A percentile compares a stretch with the other conserved stretches of the same genome.
phyloP scores from a whole-genome alignment of 2,888 invertebrate genomes.

The Protophormia terraenovae region DNA sequence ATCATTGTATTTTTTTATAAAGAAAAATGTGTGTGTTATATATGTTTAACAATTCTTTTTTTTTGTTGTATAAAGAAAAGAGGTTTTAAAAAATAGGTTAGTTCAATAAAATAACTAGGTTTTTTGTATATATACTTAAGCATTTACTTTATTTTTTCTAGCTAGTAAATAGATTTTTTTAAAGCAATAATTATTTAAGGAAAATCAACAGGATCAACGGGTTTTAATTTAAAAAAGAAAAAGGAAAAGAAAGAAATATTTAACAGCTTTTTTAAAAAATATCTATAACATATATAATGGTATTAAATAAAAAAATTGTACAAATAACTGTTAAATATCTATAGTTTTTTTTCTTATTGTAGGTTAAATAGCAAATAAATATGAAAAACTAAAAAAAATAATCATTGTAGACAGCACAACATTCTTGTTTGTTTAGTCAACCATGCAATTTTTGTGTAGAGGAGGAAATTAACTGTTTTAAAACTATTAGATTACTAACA shows the following conservation, averaged over 20 bases:
- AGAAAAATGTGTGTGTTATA: not conserved
- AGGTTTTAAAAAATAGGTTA: conserved; percentile 62
- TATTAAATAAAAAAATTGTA: conserved; percentile 35
- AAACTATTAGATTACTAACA: conserved; percentile 36
- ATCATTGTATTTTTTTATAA: not conserved
- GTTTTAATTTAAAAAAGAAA: conserved; percentile 17
- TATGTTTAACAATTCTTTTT: too few species aligned
- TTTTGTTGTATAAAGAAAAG: conserved; percentile 7
- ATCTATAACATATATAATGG: conserved; percentile 29
- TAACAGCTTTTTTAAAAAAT: not conserved
- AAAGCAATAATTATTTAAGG: conserved; percentile 28
- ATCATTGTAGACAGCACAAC: conserved; percentile 40
- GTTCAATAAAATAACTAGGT: conserved; percentile 65
- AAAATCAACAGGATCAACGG: conserved; percentile 22
- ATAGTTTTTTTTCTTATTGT: conserved; percentile 46
- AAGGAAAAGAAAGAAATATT: too few species aligned
- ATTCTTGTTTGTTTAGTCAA: conserved; percentile 64
- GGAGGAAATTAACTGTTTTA: conserved; percentile 62
- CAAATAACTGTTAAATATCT: conserved; percentile 58
- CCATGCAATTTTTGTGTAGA: conserved; percentile 45
- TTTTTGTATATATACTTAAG: conserved; percentile 27
- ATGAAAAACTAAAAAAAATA: conserved; percentile 26
- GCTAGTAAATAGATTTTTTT: conserved; percentile 25
- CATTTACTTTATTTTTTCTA: not conserved
- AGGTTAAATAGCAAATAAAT: conserved; percentile 59